These are phyloP conservation scores for Melanostoma scalare DNA, from an alignment of 2,888 invertebrate species.

Conservation along the genomic window DNA sequence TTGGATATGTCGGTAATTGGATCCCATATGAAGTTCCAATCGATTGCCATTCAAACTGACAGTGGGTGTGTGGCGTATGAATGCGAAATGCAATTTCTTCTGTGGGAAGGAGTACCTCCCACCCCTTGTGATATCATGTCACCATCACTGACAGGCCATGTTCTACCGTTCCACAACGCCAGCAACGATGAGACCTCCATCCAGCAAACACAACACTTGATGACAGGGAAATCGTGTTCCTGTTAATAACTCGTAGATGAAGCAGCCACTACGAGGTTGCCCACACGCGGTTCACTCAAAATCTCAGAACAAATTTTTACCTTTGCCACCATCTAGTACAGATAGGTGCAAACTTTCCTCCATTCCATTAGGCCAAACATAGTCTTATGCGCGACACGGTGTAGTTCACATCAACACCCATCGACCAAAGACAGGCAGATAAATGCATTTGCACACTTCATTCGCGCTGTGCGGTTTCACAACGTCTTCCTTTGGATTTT, in stretches of 20 bases:
- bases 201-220: constrained; percentile 35
- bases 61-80: constrained; percentile 37
- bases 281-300: constrained; percentile 44
- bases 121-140: constrained; percentile 56
- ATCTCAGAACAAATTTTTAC: constrained; percentile 46
- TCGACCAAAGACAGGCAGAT: constrained; percentile 17
- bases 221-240: constrained; percentile 71
- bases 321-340: constrained; percentile 26
- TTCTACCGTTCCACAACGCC: constrained; percentile 48
- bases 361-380: constrained; percentile 30
- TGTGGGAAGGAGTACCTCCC: constrained; percentile 13
- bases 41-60: constrained; percentile 27
- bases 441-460: constrained; percentile 18
- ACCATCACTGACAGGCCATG: constrained; percentile 64
- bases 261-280: constrained; percentile 19
- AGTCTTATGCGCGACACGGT: constrained; percentile 48
- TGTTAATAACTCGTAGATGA: constrained; percentile 49
- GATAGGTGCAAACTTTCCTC: constrained; percentile 21
- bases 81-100: constrained; percentile 38
- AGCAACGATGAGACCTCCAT: constrained; percentile 7
- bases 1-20: constrained; percentile 50
- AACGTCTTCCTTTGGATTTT: constrained; percentile 58
- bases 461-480: constrained; percentile 19
- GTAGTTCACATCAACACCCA: constrained; percentile 24
- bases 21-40: constrained; percentile 40